Evolutionary conservation across 2,888 invertebrate genomes (phyloP).

Genomic region (Oligia fasciuncula): DNA sequence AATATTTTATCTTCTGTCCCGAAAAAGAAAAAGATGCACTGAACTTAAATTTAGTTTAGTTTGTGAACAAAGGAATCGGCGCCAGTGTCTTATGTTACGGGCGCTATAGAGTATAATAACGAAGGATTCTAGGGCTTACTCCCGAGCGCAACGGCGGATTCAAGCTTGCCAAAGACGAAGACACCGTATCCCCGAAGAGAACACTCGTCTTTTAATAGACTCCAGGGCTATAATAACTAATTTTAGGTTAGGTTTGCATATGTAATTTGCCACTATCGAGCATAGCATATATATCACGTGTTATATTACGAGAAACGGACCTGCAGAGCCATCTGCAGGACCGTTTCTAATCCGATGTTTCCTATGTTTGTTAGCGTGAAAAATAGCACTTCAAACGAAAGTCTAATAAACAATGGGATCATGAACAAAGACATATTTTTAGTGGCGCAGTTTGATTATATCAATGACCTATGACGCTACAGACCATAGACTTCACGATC

Average conservation of each 20-base stretch:
- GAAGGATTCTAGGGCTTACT: not conserved
- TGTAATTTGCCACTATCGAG: not conserved
- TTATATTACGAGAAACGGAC: no score
- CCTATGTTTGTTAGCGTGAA: slow-evolving; percentile 3
- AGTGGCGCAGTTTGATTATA: slow-evolving; percentile 23
- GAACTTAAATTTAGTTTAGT: no score
- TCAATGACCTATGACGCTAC: slow-evolving; percentile 50
- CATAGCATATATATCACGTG: not conserved
- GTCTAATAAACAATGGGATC: slow-evolving; percentile 1
- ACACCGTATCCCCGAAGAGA: no score
- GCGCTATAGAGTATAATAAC: not conserved
- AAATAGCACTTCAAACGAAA: slow-evolving; percentile 7
- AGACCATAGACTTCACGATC: slow-evolving; percentile 28
- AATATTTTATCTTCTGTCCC: no score
- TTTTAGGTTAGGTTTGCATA: not conserved
- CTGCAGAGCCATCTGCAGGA: no score
- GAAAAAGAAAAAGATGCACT: no score
- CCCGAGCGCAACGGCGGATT: not conserved
- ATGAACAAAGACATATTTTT: slow-evolving; percentile 10
- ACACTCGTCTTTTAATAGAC: no score
- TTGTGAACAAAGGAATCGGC: no score
- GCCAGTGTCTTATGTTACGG: not conserved
- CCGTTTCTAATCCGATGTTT: not conserved
- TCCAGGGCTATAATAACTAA: not conserved
- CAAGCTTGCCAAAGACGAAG: not conserved